A percentile compares a stretch with the other conserved stretches of the same genome.
These are phyloP conservation scores for Holacanthella duospinosa DNA, from an alignment of 2,888 invertebrate genomes.

Conservation along the genomic window DNA sequence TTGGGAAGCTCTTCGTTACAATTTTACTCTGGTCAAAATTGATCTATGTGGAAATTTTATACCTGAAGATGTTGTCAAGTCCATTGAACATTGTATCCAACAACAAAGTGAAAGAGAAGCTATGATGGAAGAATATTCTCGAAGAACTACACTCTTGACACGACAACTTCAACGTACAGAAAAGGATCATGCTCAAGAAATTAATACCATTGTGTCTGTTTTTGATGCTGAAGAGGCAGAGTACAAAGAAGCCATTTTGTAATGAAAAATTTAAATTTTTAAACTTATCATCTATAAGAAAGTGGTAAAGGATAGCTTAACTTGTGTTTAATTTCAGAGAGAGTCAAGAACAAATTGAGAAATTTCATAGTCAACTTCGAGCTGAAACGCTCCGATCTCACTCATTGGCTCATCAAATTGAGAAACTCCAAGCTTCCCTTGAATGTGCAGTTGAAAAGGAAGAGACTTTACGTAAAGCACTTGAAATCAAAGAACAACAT, in stretches of 20 bases:
- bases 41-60: constrained; percentile 42
- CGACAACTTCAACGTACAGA: constrained; percentile 34
- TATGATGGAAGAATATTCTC: constrained; percentile 31
- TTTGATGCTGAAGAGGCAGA: constrained; percentile 33
- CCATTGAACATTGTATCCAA: constrained; percentile 36
- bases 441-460: constrained; percentile 16
- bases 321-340: constrained; percentile 7
- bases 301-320: too few species aligned
- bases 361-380: constrained; percentile 1
- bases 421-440: constrained; percentile 14
- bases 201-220: constrained; percentile 28
- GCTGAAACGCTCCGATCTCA: not conserved
- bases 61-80: constrained; percentile 40
- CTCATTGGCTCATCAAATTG: constrained; percentile 8
- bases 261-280: too few species aligned
- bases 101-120: constrained; percentile 27
- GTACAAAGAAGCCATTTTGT: constrained; percentile 17
- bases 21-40: constrained; percentile 39
- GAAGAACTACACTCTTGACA: constrained; percentile 37
- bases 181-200: constrained; percentile 30
- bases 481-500: constrained; percentile 21
- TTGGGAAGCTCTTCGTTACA: constrained; percentile 39
- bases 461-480: constrained; percentile 15
- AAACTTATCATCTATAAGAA: too few species aligned
- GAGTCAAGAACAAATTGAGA: constrained; percentile 9